Evolutionary conservation across 2,888 invertebrate genomes (phyloP).

Genomic region (Oscheius sp.): DNA sequence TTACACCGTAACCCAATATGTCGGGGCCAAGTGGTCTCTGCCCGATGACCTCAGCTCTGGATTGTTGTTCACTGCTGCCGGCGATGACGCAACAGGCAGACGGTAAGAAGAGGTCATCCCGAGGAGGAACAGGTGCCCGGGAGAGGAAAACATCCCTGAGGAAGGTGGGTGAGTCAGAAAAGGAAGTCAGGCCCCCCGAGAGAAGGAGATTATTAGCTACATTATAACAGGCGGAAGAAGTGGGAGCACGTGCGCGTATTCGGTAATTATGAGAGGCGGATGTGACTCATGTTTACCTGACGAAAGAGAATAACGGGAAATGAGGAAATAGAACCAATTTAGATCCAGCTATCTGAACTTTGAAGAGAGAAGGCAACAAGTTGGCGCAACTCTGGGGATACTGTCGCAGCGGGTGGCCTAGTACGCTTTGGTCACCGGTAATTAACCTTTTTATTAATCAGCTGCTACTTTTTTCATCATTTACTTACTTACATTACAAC

Average conservation of each 20-base stretch:
- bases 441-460: slow-evolving; percentile 6
- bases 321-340: too few relatives aligned
- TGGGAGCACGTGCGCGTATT: not conserved
- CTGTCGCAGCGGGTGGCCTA: not conserved
- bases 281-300: not conserved
- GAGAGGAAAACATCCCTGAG: not conserved
- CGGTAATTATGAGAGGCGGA: not conserved
- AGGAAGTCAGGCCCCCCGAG: not conserved
- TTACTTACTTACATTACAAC: not conserved
- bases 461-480: not conserved
- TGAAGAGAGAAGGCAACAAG: not conserved
- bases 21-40: slow-evolving; percentile 29
- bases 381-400: not conserved
- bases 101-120: slow-evolving; percentile 14
- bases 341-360: not conserved
- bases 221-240: not conserved
- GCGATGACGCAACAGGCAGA: slow-evolving; percentile 30
- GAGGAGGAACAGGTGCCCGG: not conserved
- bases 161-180: not conserved
- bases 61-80: slow-evolving; percentile 33
- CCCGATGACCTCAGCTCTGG: not conserved
- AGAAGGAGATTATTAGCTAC: not conserved
- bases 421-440: not conserved
- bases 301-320: not conserved
- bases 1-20: slow-evolving; percentile 22